Conservation (phyloP, 2,797 vertebrate genomes). For the Naso thynnoides region DNA sequence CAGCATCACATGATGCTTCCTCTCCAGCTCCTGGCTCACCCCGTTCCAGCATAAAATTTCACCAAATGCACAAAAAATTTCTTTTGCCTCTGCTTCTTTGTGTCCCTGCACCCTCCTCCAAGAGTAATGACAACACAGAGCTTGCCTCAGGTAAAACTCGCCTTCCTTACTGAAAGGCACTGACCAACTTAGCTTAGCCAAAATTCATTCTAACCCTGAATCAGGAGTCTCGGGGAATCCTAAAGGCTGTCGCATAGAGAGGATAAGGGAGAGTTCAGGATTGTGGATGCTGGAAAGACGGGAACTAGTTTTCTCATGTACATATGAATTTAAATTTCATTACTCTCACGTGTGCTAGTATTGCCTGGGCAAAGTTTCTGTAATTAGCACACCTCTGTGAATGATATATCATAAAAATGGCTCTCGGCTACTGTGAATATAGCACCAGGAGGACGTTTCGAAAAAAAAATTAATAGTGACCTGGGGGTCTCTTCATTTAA, state of each 20-base stretch:
- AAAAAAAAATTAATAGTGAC: conserved; percentile 57
- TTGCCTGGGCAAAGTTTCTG: conserved; percentile 41
- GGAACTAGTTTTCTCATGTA: conserved; percentile 9
- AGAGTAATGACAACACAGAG: conserved; percentile 52
- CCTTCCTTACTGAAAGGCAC: conserved; percentile 19
- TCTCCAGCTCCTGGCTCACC: conserved; percentile 40
- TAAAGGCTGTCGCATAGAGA: neutral
- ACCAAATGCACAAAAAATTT: conserved; percentile 22
- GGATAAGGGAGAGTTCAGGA: neutral
- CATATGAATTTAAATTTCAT: conserved; percentile 35
- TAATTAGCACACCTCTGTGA: conserved; percentile 60
- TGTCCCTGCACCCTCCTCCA: conserved; percentile 44
- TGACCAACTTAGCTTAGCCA: conserved; percentile 13
- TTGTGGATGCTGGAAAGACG: conserved; percentile 22
- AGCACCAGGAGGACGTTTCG: conserved; percentile 61
- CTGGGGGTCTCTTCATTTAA: conserved; percentile 73
- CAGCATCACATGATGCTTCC: conserved; percentile 38
- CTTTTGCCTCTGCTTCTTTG: conserved; percentile 34
- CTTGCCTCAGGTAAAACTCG: conserved; percentile 40
- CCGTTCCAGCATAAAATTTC: conserved; percentile 61
- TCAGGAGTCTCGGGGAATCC: conserved; percentile 23
- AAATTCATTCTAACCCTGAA: conserved; percentile 55
- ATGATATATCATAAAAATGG: conserved; percentile 69
- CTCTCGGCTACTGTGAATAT: conserved; percentile 61
- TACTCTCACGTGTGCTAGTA: conserved; percentile 34